Percentiles rank a stretch among this genome's conserved stretches.
Evolutionary conservation across 2,888 invertebrate species (phyloP).

Genomic region (Adelphocoris suturalis): DNA sequence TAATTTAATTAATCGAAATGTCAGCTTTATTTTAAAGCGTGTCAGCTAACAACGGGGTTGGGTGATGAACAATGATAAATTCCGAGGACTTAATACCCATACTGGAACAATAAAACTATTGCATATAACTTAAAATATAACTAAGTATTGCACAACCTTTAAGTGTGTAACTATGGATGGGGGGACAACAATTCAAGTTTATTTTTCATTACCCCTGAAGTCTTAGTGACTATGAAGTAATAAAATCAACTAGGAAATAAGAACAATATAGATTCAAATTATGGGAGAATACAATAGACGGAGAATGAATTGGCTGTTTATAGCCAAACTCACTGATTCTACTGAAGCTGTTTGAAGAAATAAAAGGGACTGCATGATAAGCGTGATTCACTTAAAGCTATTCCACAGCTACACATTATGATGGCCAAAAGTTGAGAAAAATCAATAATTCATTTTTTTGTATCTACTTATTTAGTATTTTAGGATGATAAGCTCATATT

Average conservation of each 20-base stretch:
- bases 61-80: constrained; percentile 26
- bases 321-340: constrained; percentile 29
- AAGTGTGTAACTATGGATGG: background rate
- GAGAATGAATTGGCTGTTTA: constrained; percentile 9
- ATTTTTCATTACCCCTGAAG: background rate
- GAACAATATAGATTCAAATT: constrained; percentile 15
- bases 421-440: constrained; percentile 52
- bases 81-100: background rate
- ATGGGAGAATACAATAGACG: constrained; percentile 7
- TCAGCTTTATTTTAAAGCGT: constrained; percentile 22
- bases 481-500: constrained; percentile 61
- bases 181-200: constrained; percentile 4
- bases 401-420: constrained; percentile 57
- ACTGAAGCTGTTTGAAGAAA: constrained; percentile 32
- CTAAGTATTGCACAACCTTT: constrained; percentile 40
- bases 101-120: constrained; percentile 8
- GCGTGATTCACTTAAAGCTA: constrained; percentile 61
- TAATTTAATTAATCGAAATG: background rate
- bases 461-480: constrained; percentile 39
- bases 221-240: background rate
- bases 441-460: constrained; percentile 48
- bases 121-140: background rate
- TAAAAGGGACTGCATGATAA: constrained; percentile 46
- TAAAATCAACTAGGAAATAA: background rate
- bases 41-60: constrained; percentile 9